Evolutionary conservation across 2,113 vertebrate genomes (phyloP).

Genomic region (Tenrec ecaudatus): DNA sequence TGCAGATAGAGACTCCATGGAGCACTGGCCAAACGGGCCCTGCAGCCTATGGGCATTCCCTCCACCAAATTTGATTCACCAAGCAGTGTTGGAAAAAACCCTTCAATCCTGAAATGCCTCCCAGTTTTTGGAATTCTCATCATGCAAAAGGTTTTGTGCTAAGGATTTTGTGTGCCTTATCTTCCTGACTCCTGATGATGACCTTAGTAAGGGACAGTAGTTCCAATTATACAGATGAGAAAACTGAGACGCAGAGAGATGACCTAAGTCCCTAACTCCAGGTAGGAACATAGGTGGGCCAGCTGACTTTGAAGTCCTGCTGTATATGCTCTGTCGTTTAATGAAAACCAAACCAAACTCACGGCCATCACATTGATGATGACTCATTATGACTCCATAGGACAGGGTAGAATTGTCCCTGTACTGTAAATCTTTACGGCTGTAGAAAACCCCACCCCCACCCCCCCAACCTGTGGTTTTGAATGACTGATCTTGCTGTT

Average conservation of each 20-base stretch:
- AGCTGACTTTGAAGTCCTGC: neutral
- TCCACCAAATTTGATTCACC: neutral
- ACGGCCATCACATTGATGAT: no score
- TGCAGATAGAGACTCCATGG: neutral
- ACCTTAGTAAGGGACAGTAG: neutral
- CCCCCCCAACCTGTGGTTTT: no score
- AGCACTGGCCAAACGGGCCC: no score
- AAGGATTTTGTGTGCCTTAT: neutral
- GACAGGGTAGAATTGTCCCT: no score
- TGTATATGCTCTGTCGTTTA: neutral
- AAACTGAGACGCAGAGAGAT: neutral
- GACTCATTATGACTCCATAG: no score
- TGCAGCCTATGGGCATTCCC: neutral
- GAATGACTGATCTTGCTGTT: no score
- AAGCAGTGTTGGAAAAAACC: constrained; percentile 1
- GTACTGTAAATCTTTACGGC: no score
- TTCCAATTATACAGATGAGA: constrained; percentile 48
- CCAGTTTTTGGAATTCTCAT: neutral
- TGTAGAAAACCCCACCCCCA: no score
- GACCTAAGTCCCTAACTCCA: neutral
- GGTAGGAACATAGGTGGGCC: neutral
- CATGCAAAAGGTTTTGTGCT: neutral
- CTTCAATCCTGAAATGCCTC: neutral
- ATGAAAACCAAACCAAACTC: neutral
- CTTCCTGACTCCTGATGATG: neutral